A percentile compares a stretch with the other conserved stretches of the same genome.
Evolutionary conservation across 2,113 vertebrate species (phyloP).

Genomic region (Macrotis lagotis): DNA sequence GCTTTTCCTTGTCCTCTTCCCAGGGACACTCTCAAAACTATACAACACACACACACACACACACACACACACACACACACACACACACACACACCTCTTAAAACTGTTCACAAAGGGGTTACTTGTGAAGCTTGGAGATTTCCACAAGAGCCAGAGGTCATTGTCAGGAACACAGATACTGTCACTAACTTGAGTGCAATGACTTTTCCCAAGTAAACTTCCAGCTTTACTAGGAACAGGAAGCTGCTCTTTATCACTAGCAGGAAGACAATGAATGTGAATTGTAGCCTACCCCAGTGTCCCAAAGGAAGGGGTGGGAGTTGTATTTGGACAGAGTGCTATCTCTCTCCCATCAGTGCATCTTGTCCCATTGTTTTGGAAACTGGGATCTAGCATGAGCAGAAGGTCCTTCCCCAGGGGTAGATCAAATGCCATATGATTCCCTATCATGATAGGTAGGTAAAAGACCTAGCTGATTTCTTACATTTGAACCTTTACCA

Average conservation of each 20-base stretch:
- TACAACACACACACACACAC: not conserved
- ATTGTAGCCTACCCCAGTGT: not conserved
- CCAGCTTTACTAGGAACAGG: constrained; percentile 61
- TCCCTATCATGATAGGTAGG: not conserved
- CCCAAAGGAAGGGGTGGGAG: constrained; percentile 60
- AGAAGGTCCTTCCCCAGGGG: not conserved
- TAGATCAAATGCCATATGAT: not conserved
- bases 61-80: not conserved
- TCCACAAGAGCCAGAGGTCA: not conserved
- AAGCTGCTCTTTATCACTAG: constrained; percentile 53
- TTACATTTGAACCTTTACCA: not conserved
- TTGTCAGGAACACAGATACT: not conserved
- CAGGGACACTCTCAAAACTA: no score
- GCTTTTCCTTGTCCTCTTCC: not conserved
- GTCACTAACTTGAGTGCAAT: not conserved
- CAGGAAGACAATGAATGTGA: not conserved
- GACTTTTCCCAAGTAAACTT: constrained; percentile 26
- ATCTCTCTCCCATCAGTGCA: constrained; percentile 5
- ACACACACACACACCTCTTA: not conserved
- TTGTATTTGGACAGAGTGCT: constrained; percentile 17
- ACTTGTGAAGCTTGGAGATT: not conserved
- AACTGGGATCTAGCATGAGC: not conserved
- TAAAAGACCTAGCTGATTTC: not conserved
- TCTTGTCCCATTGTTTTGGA: constrained; percentile 19
- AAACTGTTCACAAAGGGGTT: not conserved